Evolutionary conservation across 2,113 vertebrate genomes (phyloP).

Genomic region (Meriones unguiculatus): DNA sequence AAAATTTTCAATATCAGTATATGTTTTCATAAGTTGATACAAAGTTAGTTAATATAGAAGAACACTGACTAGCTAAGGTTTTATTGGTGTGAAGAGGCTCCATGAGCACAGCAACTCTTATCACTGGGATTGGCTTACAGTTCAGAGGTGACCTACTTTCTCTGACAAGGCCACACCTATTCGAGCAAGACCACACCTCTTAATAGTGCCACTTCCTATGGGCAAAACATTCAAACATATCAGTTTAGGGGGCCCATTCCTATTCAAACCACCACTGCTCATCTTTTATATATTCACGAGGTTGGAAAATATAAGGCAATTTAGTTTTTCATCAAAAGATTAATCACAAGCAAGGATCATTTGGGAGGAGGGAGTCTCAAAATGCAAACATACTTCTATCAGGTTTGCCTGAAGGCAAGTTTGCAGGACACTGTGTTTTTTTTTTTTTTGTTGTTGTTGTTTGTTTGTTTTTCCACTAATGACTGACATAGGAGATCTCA

Average conservation of each 20-base stretch:
- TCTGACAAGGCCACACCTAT: background rate
- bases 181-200: background rate
- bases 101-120: background rate
- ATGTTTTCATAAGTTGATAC: background rate
- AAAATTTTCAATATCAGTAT: background rate
- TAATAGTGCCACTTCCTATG: background rate
- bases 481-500: background rate
- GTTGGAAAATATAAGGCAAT: background rate
- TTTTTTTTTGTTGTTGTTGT: background rate
- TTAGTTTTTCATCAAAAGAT: slow-evolving; percentile 13
- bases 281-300: background rate
- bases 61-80: background rate
- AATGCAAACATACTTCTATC: background rate
- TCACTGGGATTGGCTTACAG: background rate
- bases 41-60: background rate
- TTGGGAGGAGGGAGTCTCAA: background rate
- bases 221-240: background rate
- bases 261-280: background rate
- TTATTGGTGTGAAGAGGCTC: background rate
- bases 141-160: background rate
- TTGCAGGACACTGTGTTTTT: background rate
- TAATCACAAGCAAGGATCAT: background rate
- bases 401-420: background rate
- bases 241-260: background rate
- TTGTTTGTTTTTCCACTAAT: background rate